Base-by-base conservation (phyloP, 1,140 invertebrate species). In the Triops cancriformis region DNA sequence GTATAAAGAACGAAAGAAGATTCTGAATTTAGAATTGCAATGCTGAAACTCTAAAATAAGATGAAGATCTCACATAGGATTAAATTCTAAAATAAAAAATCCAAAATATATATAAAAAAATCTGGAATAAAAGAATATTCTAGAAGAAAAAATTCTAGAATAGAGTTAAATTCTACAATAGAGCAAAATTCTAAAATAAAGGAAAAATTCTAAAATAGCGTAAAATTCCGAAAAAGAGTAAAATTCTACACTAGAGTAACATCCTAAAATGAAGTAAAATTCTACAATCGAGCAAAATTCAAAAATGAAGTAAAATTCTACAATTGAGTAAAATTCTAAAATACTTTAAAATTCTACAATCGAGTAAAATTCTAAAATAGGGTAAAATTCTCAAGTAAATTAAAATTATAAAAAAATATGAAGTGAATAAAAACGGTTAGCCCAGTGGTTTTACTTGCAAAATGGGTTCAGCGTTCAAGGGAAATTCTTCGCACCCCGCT, bases 401-500 rank as follows among this genome's bases (percentile, higher is more conserved):
- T 23, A 3, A 2, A 72, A 72, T 23, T 23, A 3, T 72, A 72
- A 72, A 23, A 72, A 72, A 37, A 37, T 37, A 7, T 7, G n/a
- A 42, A 42, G 14, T 23, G 26, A 41, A 41, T 14, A 74, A 26
- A 14, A n/a, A 51, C 41, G 18, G 27, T 27, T 6, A 43, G 18
- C 4, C 26, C n/a, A 18, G 9, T 41, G 18, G 11, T 74, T 31
- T 74, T 74, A 77, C 76, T 73, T 78, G 77, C 10, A 98, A 91
- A 26, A 98, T 90, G 78, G 94, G 92, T 79, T 95, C 91, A 37
- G 94, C 93, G 80, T 92, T 94, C 12, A 90, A 89, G 0, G 96
- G 95, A 85, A 98, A 98, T 83, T 98, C 95, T 51, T 91, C 86
- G 83, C 95, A 97, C 78, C 90, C 89, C 3, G 88, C 88, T 10